Conservation (phyloP, 2,888 invertebrate genomes). For the Leptopilina myrica region DNA sequence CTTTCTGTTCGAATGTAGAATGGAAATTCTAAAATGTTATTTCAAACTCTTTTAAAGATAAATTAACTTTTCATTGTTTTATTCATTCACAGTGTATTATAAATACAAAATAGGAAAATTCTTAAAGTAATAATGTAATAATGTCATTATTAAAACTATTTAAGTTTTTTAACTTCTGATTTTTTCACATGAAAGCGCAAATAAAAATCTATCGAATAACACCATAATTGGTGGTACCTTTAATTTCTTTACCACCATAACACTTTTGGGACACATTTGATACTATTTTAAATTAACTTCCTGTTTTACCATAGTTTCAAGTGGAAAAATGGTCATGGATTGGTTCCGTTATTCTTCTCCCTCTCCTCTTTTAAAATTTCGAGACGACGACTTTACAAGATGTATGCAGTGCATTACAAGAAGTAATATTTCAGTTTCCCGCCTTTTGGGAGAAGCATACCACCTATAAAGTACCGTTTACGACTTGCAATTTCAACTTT, state of each 20-base stretch:
- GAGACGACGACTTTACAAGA: conserved; percentile 55
- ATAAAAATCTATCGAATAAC: too few species aligned
- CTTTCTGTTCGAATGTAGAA: background rate
- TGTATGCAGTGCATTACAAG: conserved; percentile 66
- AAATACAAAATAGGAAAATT: too few species aligned
- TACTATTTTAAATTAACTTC: conserved; percentile 29
- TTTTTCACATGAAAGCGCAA: too few species aligned
- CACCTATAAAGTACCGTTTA: conserved; percentile 69
- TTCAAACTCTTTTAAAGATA: background rate
- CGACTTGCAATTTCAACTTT: conserved; percentile 71
- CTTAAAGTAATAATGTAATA: too few species aligned
- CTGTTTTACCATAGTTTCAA: conserved; percentile 53
- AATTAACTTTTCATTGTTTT: too few species aligned
- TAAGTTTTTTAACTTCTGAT: too few species aligned
- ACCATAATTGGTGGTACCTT: too few species aligned
- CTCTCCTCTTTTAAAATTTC: conserved; percentile 25
- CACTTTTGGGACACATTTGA: too few species aligned
- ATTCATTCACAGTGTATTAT: too few species aligned
- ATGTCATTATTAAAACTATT: too few species aligned
- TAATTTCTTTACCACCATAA: too few species aligned
- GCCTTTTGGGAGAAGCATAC: conserved; percentile 55
- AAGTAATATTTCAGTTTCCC: conserved; percentile 69
- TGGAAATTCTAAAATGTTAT: too few species aligned
- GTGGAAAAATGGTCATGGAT: conserved; percentile 40
- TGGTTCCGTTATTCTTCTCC: conserved; percentile 35